A percentile compares a stretch with the other conserved stretches of the same genome.
Conservation (phyloP, 2,797 vertebrate species). For the Columba guinea region DNA sequence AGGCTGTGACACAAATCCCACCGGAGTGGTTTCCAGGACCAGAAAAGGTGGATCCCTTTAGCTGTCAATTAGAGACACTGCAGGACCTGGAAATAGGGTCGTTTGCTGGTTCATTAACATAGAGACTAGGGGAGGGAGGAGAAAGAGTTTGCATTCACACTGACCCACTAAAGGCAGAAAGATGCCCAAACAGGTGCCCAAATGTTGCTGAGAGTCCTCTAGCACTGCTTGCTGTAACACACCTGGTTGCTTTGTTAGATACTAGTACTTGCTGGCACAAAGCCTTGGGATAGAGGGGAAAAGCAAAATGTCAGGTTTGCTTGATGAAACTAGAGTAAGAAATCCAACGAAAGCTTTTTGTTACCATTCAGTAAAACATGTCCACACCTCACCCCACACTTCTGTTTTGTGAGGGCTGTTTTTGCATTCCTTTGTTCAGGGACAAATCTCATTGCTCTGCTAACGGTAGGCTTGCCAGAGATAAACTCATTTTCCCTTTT, state of each 20-base stretch:
- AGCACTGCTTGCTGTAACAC: neutral
- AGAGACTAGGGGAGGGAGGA: neutral
- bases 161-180: neutral
- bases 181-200: neutral
- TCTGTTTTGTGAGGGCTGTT: neutral
- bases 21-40: neutral
- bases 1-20: neutral
- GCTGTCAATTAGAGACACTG: neutral
- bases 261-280: neutral
- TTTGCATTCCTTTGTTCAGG: neutral
- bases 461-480: neutral
- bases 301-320: neutral
- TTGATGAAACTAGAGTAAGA: neutral
- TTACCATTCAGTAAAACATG: neutral
- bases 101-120: neutral
- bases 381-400: fast-evolving
- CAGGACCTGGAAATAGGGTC: neutral
- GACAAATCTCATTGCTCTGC: neutral
- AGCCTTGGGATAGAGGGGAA: neutral
- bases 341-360: neutral
- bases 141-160: fast-evolving
- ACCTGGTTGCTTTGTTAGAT: neutral
- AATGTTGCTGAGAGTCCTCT: neutral
- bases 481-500: neutral
- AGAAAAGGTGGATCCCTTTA: neutral